A percentile compares a stretch with the other conserved stretches of the same genome.
Conservation (phyloP, 2,113 vertebrate genomes). For the Delphinapterus leucas region DNA sequence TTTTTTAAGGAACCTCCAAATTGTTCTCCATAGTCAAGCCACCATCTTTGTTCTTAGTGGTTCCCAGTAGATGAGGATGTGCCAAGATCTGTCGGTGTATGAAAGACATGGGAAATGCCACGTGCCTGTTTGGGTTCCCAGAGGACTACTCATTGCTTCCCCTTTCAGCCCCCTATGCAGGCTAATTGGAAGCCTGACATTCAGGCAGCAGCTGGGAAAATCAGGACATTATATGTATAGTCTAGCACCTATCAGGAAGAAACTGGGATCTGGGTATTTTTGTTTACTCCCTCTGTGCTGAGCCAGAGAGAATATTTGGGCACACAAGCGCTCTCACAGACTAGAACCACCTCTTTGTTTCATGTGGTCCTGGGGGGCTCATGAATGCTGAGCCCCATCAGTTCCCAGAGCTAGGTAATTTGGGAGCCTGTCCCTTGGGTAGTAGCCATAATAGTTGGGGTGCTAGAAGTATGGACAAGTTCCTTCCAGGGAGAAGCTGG, state of each 20-base stretch:
- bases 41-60: background rate
- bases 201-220: background rate
- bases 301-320: background rate
- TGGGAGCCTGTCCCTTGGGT: background rate
- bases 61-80: background rate
- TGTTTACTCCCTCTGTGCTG: background rate
- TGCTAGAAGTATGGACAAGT: background rate
- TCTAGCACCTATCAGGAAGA: background rate
- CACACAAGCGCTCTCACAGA: background rate
- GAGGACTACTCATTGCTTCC: background rate
- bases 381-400: background rate
- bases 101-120: background rate
- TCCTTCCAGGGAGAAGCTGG: background rate
- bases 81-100: background rate
- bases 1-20: background rate
- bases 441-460: background rate
- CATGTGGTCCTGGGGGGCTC: background rate
- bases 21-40: background rate
- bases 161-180: background rate
- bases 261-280: background rate
- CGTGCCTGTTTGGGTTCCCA: background rate
- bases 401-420: background rate
- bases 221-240: background rate
- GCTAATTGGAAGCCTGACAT: background rate
- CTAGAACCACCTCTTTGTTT: background rate